A percentile compares a stretch with the other conserved stretches of the same genome.
Evolutionary conservation across 1,140 invertebrate genomes (phyloP).

Genomic region (Armadillidium nasatum): DNA sequence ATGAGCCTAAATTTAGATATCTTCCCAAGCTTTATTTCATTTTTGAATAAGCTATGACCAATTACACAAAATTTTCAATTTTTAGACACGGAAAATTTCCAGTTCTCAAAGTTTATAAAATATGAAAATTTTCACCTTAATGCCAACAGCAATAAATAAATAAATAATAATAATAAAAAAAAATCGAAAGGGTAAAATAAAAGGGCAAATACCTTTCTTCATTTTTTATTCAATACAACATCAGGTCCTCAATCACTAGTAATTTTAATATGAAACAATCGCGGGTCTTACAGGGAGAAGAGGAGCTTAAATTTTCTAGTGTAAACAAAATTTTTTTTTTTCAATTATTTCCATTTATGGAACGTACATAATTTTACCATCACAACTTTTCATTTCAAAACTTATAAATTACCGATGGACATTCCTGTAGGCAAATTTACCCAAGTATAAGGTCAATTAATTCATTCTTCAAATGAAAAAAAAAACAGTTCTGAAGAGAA

Average conservation of each 20-base stretch:
- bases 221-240: constrained; percentile 12
- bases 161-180: no score
- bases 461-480: background rate
- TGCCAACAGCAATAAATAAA: no score
- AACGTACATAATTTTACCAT: background rate
- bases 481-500: background rate
- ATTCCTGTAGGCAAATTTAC: background rate
- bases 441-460: background rate
- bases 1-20: no score
- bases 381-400: background rate
- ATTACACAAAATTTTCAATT: no score
- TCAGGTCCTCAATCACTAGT: constrained; percentile 8
- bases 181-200: no score
- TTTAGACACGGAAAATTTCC: no score
- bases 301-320: background rate
- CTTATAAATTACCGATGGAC: background rate
- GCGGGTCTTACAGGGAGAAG: background rate
- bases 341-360: background rate
- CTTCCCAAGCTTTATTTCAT: no score
- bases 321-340: background rate
- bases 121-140: no score
- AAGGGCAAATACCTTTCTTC: no score
- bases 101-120: no score
- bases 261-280: background rate
- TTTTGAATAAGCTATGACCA: no score